These are phyloP conservation scores for Bicyclus anynana DNA, from an alignment of 1,140 invertebrate genomes.

Conservation along the genomic window DNA sequence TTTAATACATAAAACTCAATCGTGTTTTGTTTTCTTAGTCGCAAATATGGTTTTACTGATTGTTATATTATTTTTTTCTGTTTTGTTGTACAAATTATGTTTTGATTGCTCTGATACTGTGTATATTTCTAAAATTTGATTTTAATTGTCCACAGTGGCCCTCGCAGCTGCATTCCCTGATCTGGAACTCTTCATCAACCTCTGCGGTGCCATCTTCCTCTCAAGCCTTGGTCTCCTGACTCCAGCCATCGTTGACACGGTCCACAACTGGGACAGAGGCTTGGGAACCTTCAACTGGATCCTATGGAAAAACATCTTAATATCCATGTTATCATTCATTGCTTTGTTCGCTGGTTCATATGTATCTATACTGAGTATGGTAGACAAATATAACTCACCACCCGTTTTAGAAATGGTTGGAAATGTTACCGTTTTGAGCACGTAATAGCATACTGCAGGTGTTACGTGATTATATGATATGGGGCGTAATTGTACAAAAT, in stretches of 20 bases:
- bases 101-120: no score
- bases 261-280: conserved; percentile 81
- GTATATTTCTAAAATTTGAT: no score
- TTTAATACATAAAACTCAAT: no score
- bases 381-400: conserved; percentile 36
- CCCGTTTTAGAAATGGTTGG: neutral
- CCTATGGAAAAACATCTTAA: conserved; percentile 82
- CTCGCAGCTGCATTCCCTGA: conserved; percentile 88
- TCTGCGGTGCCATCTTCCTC: conserved; percentile 92
- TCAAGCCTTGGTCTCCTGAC: conserved; percentile 90
- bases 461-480: no score
- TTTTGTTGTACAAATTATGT: no score
- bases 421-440: neutral
- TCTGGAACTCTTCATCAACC: conserved; percentile 90
- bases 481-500: no score
- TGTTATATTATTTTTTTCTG: no score
- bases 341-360: conserved; percentile 83
- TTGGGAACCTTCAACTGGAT: conserved; percentile 81
- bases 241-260: conserved; percentile 90
- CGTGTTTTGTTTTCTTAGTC: no score
- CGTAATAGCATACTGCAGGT: neutral
- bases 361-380: conserved; percentile 79
- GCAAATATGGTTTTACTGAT: no score
- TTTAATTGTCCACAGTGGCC: conserved; percentile 77
- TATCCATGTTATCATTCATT: conserved; percentile 80